These are phyloP conservation scores for Ectemnius cavifrons DNA, from an alignment of 2,888 invertebrate species.

Conservation along the genomic window DNA sequence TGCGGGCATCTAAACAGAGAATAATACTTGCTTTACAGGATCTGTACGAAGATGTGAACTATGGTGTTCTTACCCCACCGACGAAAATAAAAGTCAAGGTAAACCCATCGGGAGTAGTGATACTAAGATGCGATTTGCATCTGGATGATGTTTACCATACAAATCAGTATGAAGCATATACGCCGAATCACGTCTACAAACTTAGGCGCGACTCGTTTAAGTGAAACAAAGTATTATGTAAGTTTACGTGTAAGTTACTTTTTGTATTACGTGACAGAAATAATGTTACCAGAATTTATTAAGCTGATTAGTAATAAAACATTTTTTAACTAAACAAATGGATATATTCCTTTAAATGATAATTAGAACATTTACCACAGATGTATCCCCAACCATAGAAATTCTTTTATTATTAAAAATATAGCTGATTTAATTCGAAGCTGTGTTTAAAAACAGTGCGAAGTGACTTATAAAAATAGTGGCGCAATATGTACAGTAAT, in stretches of 20 bases:
- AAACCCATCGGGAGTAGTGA: constrained; percentile 94
- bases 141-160: constrained; percentile 76
- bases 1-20: constrained; percentile 2
- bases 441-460: too few species aligned
- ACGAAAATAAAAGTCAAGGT: constrained; percentile 96
- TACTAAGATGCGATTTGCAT: constrained; percentile 89
- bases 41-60: constrained; percentile 93
- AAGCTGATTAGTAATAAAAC: constrained; percentile 55
- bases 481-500: constrained; percentile 24
- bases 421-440: too few species aligned
- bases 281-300: constrained; percentile 53
- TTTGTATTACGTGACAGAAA: constrained; percentile 39
- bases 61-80: constrained; percentile 89
- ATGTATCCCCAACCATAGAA: too few species aligned
- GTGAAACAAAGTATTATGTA: constrained; percentile 52
- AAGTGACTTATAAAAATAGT: constrained; percentile 11
- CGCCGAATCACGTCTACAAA: constrained; percentile 81
- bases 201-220: constrained; percentile 76
- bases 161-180: constrained; percentile 75
- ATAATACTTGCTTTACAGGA: constrained; percentile 81
- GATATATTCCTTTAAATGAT: neutral
- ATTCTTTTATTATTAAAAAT: too few species aligned
- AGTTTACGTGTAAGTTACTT: constrained; percentile 38
- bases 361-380: too few species aligned
- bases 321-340: constrained; percentile 47